Conservation (phyloP, 23 tunicate genomes). For the Halocynthia aurantium region DNA sequence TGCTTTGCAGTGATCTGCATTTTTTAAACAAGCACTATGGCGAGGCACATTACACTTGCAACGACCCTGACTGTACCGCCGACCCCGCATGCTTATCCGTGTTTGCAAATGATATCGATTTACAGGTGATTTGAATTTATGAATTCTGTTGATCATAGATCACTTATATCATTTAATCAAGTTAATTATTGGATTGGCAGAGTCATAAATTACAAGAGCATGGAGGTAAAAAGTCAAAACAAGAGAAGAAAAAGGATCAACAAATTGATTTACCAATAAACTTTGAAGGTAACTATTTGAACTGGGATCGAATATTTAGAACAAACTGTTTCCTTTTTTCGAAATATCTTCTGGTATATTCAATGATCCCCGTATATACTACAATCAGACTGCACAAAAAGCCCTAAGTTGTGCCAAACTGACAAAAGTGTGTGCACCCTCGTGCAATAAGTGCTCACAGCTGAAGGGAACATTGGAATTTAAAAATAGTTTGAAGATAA, state of each 20-base stretch:
- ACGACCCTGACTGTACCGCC: constrained; percentile 13
- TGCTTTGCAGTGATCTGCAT: constrained; percentile 14
- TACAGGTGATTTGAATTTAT: constrained; percentile 4
- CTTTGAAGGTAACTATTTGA: constrained; percentile 2
- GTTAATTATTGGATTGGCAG: not conserved
- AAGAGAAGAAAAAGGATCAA: constrained; percentile 17
- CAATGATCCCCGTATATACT: too few relatives aligned
- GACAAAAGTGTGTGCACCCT: too few relatives aligned
- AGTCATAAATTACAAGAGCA: constrained; percentile 16
- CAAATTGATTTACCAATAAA: constrained; percentile 8
- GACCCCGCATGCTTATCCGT: constrained; percentile 1
- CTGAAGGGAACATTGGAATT: too few relatives aligned
- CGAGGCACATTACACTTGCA: constrained; percentile 7
- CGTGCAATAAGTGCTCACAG: too few relatives aligned
- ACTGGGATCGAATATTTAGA: not conserved
- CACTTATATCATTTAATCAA: too few relatives aligned
- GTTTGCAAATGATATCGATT: constrained; percentile 13
- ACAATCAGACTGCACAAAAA: too few relatives aligned
- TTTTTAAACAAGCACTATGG: constrained; percentile 8
- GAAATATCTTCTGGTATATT: too few relatives aligned
- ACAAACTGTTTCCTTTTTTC: too few relatives aligned
- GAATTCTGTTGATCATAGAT: too few relatives aligned
- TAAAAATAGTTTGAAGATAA: too few relatives aligned
- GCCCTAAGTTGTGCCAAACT: too few relatives aligned
- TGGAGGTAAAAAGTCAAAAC: constrained; percentile 10